Evolutionary conservation across 2,113 vertebrate species (phyloP).

Genomic region (Pseudopodoces humilis): DNA sequence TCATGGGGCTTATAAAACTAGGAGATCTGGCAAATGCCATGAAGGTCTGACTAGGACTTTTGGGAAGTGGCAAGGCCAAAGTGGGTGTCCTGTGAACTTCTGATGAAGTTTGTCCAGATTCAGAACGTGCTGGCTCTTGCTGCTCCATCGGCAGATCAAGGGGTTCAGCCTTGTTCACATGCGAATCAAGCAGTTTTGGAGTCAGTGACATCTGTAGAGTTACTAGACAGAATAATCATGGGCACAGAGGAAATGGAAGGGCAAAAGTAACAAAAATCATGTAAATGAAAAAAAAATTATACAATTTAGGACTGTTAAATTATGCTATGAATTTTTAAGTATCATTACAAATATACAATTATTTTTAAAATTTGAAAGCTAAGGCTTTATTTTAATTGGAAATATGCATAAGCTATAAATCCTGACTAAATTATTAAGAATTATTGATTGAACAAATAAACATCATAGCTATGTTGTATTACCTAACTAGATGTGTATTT

Average conservation of each 20-base stretch:
- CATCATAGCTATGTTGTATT: background rate
- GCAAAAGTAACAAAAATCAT: slow-evolving; percentile 55
- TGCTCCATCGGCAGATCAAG: slow-evolving; percentile 54
- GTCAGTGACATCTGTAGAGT: slow-evolving; percentile 80
- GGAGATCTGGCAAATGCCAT: slow-evolving; percentile 73
- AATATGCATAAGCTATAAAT: background rate
- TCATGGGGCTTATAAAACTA: slow-evolving; percentile 79
- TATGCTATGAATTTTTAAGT: slow-evolving; percentile 24
- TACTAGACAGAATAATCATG: slow-evolving; percentile 74
- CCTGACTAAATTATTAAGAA: background rate
- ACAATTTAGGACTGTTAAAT: slow-evolving; percentile 41
- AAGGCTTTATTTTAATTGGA: slow-evolving; percentile 1
- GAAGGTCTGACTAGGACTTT: slow-evolving; percentile 75
- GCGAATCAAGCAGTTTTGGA: slow-evolving; percentile 72
- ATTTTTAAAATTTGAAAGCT: slow-evolving; percentile 19
- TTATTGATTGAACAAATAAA: slow-evolving; percentile 1
- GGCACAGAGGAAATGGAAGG: slow-evolving; percentile 71
- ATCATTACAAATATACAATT: slow-evolving; percentile 10
- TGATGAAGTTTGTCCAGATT: slow-evolving; percentile 70
- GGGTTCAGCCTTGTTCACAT: slow-evolving; percentile 62
- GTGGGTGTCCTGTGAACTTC: slow-evolving; percentile 65
- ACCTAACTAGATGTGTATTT: background rate
- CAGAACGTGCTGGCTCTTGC: slow-evolving; percentile 62
- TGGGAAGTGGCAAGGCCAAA: slow-evolving; percentile 73
- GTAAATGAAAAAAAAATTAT: slow-evolving; percentile 38